These are phyloP conservation scores for Melanotaenia duboulayi DNA, from an alignment of 2,113 vertebrate species.

Conservation along the genomic window DNA sequence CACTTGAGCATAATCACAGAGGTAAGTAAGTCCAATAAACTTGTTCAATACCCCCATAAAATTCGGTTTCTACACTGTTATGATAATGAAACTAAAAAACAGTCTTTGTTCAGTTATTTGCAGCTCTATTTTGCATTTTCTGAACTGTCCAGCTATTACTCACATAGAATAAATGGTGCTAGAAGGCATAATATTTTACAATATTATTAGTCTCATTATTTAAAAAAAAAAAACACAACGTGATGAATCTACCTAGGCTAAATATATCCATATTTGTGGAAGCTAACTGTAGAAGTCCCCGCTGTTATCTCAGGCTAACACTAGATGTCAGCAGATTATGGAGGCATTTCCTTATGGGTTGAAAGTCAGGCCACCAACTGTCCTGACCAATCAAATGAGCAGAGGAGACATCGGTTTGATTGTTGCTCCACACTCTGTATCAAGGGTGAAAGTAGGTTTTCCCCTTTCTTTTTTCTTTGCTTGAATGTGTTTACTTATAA, in stretches of 20 bases:
- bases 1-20: neutral
- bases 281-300: neutral
- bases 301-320: conserved; percentile 47
- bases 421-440: neutral
- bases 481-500: neutral
- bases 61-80: neutral
- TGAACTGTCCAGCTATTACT: neutral
- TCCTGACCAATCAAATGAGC: conserved; percentile 74
- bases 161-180: neutral
- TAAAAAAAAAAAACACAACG: neutral
- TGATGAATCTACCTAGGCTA: conserved; percentile 1
- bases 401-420: conserved; percentile 48
- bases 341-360: conserved; percentile 39
- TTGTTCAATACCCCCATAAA: neutral
- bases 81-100: neutral
- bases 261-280: neutral
- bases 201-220: conserved; percentile 10
- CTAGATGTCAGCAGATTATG: conserved; percentile 76
- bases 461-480: neutral
- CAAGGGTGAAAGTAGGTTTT: neutral
- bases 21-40: neutral
- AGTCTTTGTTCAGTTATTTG: neutral
- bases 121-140: neutral
- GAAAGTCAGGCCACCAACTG: conserved; percentile 81
- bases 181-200: conserved; percentile 19